Evolutionary conservation across 2,797 vertebrate genomes (phyloP).

Genomic region (Orestias chungarensis): DNA sequence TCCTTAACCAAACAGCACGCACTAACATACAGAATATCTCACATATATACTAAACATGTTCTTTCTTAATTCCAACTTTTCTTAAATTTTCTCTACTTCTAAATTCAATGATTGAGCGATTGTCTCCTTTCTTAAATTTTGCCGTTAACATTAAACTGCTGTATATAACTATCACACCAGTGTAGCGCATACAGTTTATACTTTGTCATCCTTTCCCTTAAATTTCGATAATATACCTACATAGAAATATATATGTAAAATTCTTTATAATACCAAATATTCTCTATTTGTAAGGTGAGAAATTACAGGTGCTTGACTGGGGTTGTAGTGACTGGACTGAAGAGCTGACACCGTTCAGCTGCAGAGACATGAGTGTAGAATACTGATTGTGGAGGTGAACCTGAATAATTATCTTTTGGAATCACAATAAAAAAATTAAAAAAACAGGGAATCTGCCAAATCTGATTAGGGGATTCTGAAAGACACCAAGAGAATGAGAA

Average conservation of each 20-base stretch:
- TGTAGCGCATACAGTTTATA: slow-evolving; percentile 77
- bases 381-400: slow-evolving; percentile 52
- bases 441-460: slow-evolving; percentile 65
- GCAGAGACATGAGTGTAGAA: slow-evolving; percentile 64
- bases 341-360: slow-evolving; percentile 70
- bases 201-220: slow-evolving; percentile 82
- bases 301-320: slow-evolving; percentile 74
- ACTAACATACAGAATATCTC: slow-evolving; percentile 71
- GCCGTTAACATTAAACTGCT: slow-evolving; percentile 74
- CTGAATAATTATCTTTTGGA: slow-evolving; percentile 64
- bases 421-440: slow-evolving; percentile 36
- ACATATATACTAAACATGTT: slow-evolving; percentile 70
- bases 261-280: slow-evolving; percentile 84
- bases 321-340: slow-evolving; percentile 67
- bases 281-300: slow-evolving; percentile 81
- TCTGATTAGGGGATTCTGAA: slow-evolving; percentile 60
- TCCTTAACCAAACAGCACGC: slow-evolving; percentile 55
- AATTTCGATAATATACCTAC: slow-evolving; percentile 86
- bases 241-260: slow-evolving; percentile 87
- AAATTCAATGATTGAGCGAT: slow-evolving; percentile 80
- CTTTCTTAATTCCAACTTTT: slow-evolving; percentile 64
- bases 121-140: slow-evolving; percentile 83
- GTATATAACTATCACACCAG: slow-evolving; percentile 70
- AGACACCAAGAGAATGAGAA: slow-evolving; percentile 65
- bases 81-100: slow-evolving; percentile 58